Percentiles rank a stretch among this genome's conserved stretches.
Evolutionary conservation across 2,113 vertebrate genomes (phyloP).

Genomic region (Micronycteris hirsuta): DNA sequence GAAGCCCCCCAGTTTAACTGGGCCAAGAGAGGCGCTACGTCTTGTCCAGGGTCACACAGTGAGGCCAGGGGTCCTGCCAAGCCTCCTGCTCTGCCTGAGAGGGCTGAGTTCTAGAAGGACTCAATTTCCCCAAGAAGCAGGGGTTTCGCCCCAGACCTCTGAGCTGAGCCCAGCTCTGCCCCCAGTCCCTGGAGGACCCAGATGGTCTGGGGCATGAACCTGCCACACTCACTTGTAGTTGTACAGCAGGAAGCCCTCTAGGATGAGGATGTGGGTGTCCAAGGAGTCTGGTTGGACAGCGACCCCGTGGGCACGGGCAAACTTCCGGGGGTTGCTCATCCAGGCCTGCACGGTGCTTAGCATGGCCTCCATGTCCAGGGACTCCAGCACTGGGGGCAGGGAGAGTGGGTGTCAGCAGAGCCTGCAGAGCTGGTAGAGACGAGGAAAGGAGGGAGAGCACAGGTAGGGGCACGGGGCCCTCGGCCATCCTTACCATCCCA

Average conservation of each 20-base stretch:
- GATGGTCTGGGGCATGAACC: not conserved
- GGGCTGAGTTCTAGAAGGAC: not conserved
- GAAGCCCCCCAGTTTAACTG: rapidly evolving
- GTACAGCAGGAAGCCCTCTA: constrained; percentile 97
- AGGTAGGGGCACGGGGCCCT: not conserved
- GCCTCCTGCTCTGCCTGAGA: too few species aligned
- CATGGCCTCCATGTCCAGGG: constrained; percentile 96
- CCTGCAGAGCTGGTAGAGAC: rapidly evolving
- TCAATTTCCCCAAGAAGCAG: not conserved
- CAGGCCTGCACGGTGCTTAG: constrained; percentile 94
- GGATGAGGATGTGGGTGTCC: constrained; percentile 90
- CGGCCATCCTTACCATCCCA: constrained; percentile 93
- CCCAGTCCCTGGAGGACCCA: rapidly evolving
- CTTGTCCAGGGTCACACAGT: not conserved
- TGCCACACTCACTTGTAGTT: constrained; percentile 84
- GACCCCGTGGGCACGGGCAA: constrained; percentile 94
- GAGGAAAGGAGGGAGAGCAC: rapidly evolving
- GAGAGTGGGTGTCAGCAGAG: not conserved
- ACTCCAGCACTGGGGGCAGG: constrained; percentile 78
- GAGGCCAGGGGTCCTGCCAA: rapidly evolving
- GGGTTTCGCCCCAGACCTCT: not conserved
- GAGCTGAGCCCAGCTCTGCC: not conserved
- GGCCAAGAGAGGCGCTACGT: not conserved
- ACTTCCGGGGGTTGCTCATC: constrained; percentile 91
- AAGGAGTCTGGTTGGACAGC: constrained; percentile 77